Conservation (phyloP, 2,113 vertebrate species). For the Carettochelys insculpta region DNA sequence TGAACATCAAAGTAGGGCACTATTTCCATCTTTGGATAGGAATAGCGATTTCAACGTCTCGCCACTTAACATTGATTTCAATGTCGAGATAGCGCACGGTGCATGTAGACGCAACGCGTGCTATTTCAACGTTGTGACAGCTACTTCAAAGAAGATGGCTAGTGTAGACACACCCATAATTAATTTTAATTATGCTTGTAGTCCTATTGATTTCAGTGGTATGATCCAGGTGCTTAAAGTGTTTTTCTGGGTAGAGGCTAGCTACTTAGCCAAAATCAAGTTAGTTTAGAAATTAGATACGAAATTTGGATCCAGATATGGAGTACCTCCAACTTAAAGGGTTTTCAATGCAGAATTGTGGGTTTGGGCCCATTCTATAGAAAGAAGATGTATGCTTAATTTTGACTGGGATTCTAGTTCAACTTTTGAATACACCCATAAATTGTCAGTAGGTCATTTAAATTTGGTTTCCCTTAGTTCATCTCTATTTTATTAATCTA, state of each 20-base stretch:
- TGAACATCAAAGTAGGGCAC: no score
- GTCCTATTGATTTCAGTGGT: not conserved
- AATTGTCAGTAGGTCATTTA: slow-evolving; percentile 11
- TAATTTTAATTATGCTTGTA: not conserved
- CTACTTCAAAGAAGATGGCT: no score
- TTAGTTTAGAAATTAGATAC: slow-evolving; percentile 47
- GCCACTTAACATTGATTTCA: no score
- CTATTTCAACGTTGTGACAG: no score
- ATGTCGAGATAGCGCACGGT: no score
- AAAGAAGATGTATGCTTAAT: slow-evolving; percentile 30
- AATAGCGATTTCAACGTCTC: no score
- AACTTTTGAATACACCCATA: not conserved
- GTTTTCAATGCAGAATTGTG: slow-evolving; percentile 24
- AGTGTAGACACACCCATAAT: no score
- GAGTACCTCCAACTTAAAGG: slow-evolving; percentile 19
- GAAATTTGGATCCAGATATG: slow-evolving; percentile 35
- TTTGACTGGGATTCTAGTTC: not conserved
- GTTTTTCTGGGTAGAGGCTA: not conserved
- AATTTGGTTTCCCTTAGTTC: not conserved
- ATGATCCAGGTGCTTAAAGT: not conserved
- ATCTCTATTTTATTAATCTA: not conserved
- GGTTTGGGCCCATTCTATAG: not conserved
- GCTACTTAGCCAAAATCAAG: not conserved
- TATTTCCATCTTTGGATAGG: no score
- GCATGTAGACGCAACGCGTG: no score